Base-by-base conservation (phyloP, 2,888 invertebrate species). In the Lamellibrachia columna region DNA sequence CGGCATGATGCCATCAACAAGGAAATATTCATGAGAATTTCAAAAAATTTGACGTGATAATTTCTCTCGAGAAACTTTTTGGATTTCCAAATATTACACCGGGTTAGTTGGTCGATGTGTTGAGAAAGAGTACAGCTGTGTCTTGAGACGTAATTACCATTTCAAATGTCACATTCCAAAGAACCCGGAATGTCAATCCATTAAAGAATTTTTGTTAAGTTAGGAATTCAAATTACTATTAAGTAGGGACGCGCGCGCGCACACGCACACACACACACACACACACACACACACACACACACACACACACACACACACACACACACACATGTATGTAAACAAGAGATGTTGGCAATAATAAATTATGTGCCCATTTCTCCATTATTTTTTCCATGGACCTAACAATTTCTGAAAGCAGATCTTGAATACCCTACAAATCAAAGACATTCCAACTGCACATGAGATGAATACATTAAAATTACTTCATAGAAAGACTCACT, bases 391-490 rank as follows among this genome's bases (percentile, higher is more conserved):
- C 28, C 22, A 91, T n/a, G 28, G 91, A 91, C 91, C 91, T 91
- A 22, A 91, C 3, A 40, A 91, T 91, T 91, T 28, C 28, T 91
- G 22, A n/a, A n/a, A 91, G 22, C 28, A 91, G 91, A n/a, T 40
- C 40, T 40, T 40, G 40, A 40, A 40, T 91, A 91, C 40, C 91
- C 28, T 55, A 75, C 11, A 91, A 15, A 91, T 22, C 91, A 91
- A 91, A 91, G 91, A 91, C 7, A 91, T 91, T 22, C 91, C 91
- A 91, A 28, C 91, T 91, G 91, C 28, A 22, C 4, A 3, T 75
- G 9, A 55, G 55, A 55, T 9, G 9, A 9, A 40, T 40, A 1
- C 8, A 91, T 91, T 40, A 91, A 91, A 15, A 6, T 91, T n/a
- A 28, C 40, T 91, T 7, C 22, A 22, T 91, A 22, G 40, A 91